Base-by-base conservation (phyloP, 2,797 vertebrate species). In the Spinus pinus region DNA sequence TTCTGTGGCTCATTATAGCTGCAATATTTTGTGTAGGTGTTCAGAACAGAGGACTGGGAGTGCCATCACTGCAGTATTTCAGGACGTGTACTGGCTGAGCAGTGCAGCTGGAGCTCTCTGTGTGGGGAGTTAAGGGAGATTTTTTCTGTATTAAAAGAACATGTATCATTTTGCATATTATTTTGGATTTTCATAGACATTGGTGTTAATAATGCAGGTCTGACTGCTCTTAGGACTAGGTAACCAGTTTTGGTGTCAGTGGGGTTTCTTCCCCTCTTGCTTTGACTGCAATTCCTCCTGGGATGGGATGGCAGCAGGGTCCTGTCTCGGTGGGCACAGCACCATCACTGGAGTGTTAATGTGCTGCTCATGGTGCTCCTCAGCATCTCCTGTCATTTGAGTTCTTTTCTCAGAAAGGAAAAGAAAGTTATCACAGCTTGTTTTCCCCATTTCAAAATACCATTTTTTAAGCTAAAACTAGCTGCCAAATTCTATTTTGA, bases 341-440 rank as follows among this genome's bases (percentile, higher is more conserved):
- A 8, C 25, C 27, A 0, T 14, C 64, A 0, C 42, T 1, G 2
- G 20, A 3, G 1, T 20, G 22, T 67, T 12, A 3, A 7, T 2
- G 6, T 56, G 56, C 3, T 58, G 14, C 18, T 70, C 33, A 19
- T 9, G 19, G 41, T 42, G 41, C 35, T 42, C 24, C 47, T 47
- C 75, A 93, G 15, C 24, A 4, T 60, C 30, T 77, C 31, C 53
- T 37, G 14, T 33, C 31, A 30, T 50, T 16, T 16, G 3, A 61
- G 9, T 28, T 79, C 31, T 62, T 80, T 65, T 42, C 39, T 33
- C 84, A 61, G 30, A 57, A 74, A 42, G 33, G 16, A 23, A 33
- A 80, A 73, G 3, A 23, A 42, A 46, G 4, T 47, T 93, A 88
- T 74, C 65, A 78, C 31, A 57, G 49, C 14, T 37, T 23, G n/a